These are phyloP conservation scores for Falcunculus frontatus DNA, from an alignment of 2,113 vertebrate species.

Conservation along the genomic window DNA sequence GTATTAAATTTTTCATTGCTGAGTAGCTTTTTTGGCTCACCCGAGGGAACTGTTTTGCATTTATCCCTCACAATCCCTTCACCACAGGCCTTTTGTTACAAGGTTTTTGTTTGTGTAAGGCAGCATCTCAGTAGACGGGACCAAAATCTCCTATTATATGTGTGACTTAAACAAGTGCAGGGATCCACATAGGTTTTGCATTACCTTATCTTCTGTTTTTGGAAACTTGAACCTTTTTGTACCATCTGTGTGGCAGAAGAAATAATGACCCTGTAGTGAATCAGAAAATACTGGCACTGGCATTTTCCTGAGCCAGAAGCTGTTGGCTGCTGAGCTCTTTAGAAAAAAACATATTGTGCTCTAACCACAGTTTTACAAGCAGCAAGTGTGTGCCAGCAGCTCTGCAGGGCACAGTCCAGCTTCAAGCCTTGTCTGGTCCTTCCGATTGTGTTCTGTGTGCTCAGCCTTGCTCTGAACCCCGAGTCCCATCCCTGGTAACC, in stretches of 20 bases:
- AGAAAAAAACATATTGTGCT: not conserved
- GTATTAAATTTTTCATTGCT: not conserved
- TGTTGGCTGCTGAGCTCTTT: not conserved
- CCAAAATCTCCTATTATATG: not conserved
- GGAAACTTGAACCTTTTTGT: not conserved
- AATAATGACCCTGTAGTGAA: not conserved
- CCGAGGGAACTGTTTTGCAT: accelerated
- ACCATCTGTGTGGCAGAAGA: not conserved
- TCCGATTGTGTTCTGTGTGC: not conserved
- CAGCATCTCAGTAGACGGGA: accelerated
- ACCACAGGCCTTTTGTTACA: not conserved
- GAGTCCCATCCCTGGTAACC: not conserved
- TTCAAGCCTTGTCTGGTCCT: not conserved
- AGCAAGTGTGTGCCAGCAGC: not conserved
- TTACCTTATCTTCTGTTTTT: not conserved
- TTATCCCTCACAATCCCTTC: not conserved
- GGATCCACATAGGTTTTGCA: not conserved
- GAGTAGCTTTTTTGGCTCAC: not conserved
- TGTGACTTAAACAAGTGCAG: not conserved
- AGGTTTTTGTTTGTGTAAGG: not conserved
- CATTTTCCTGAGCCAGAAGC: not conserved
- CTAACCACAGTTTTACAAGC: not conserved
- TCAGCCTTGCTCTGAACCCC: not conserved
- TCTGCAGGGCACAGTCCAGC: not conserved
- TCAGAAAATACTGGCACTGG: not conserved